A percentile compares a stretch with the other conserved stretches of the same genome.
These are phyloP conservation scores for Enteromius argenteus DNA, from an alignment of 2,797 vertebrate species.

Conservation along the genomic window DNA sequence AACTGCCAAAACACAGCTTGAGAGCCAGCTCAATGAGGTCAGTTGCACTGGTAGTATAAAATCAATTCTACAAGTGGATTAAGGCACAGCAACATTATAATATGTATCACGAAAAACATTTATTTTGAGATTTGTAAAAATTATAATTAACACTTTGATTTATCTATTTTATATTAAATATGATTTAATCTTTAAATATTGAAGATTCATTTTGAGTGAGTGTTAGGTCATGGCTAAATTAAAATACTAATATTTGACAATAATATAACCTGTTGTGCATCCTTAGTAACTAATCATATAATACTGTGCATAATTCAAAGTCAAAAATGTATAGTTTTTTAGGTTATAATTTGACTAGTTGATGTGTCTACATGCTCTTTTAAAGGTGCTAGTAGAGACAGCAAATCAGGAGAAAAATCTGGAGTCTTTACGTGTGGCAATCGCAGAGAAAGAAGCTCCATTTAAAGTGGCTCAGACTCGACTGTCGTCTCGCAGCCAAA, in stretches of 20 bases:
- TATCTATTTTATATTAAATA: background rate
- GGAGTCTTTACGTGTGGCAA: conserved; percentile 78
- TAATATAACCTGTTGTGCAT: conserved; percentile 5
- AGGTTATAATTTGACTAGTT: background rate
- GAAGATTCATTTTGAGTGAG: background rate
- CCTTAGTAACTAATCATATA: background rate
- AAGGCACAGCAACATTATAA: background rate
- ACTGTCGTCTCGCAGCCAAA: conserved; percentile 78
- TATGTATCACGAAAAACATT: background rate
- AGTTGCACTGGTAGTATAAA: background rate
- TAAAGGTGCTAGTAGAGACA: conserved; percentile 84
- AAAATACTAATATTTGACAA: background rate
- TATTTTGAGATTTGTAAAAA: background rate
- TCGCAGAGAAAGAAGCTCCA: conserved; percentile 80
- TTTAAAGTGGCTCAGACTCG: conserved; percentile 83
- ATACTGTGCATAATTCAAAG: background rate
- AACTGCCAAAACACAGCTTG: conserved; percentile 83
- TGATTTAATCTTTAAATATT: too few species aligned
- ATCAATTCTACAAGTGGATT: background rate
- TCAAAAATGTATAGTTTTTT: background rate
- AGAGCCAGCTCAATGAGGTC: conserved; percentile 85
- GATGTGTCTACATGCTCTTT: conserved; percentile 29
- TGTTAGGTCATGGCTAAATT: background rate
- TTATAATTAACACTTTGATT: background rate
- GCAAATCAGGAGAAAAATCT: conserved; percentile 84